Evolutionary conservation across 2,797 vertebrate genomes (phyloP), one percentile per base, ranked within the genome.

Genomic region (Acipenser oxyrinchus): DNA sequence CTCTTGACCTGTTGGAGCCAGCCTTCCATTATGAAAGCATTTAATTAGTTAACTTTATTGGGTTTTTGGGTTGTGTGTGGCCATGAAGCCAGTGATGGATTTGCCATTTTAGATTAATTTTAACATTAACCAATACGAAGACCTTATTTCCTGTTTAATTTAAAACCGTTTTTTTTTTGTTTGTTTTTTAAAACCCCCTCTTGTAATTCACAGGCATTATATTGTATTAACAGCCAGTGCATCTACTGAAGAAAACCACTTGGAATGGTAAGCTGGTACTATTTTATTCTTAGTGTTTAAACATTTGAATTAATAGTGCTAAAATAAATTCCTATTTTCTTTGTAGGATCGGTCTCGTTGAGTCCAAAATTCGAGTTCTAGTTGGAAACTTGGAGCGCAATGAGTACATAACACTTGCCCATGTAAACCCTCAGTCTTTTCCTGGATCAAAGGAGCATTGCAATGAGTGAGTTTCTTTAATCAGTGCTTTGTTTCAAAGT

Each of bases 291-390:
- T 37, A 4, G 37, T 37, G 37, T 37, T 37, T 37, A 37, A 37
- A 37, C 37, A 37, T 37, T 37, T 37, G 5, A 37, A 37, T 37
- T 37, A 37, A 4, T 37, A 37, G 37, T 37, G 37, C 37, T 37
- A 37, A 37, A 37, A 37, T 37, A 37, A 37, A 37, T 37, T 51
- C 59, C 37, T 37, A 4, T 37, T 37, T 66, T 61, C 57, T 68
- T 77, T 37, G 6, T 79, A 99, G 97, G 97, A 88, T 96, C 68
- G 97, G 97, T 51, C 89, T 99, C 61, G 96, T 99, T 0, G 96
- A 99, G 85, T 99, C 97, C 15, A 99, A 99, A 88, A 99, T 99
- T 59, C 92, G 96, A 48, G 94, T 99, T 53, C 89, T 99, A 78
- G 95, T 99, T 82, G 94, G 93, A 69, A 99, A 94, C 79, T 84